Conservation (phyloP, 92 coral and sea anemone genomes). For the Zoanthus solanderi region DNA sequence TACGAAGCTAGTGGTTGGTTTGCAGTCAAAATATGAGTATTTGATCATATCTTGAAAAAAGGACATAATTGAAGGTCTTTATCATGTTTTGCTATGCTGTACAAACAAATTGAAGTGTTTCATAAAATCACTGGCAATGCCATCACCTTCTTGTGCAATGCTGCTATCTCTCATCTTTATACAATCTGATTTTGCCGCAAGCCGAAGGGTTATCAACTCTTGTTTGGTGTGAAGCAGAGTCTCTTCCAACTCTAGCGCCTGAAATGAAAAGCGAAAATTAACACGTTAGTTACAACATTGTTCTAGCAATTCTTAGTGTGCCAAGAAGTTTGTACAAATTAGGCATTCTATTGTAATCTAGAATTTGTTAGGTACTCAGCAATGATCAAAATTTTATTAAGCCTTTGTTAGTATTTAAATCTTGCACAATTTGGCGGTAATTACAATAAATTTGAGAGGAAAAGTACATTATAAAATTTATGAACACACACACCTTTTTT, state of each 20-base stretch:
- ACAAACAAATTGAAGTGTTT: background rate
- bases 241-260: conserved; percentile 21
- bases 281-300: background rate
- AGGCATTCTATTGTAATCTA: too few species aligned
- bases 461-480: background rate
- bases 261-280: background rate
- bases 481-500: conserved; percentile 42
- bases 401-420: too few species aligned
- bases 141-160: background rate
- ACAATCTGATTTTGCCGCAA: conserved; percentile 8
- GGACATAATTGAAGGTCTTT: too few species aligned
- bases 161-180: background rate
- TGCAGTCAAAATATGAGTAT: too few species aligned
- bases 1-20: too few species aligned
- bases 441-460: background rate
- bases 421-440: too few species aligned
- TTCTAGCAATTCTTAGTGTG: background rate
- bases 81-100: background rate
- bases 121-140: background rate
- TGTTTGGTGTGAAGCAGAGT: conserved; percentile 34
- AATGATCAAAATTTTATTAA: too few species aligned
- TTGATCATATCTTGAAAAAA: too few species aligned
- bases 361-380: too few species aligned
- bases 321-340: too few species aligned
- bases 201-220: conserved; percentile 17